A percentile compares a stretch with the other conserved stretches of the same genome.
Evolutionary conservation across 2,797 vertebrate species (phyloP).

Genomic region (Danio choprae): DNA sequence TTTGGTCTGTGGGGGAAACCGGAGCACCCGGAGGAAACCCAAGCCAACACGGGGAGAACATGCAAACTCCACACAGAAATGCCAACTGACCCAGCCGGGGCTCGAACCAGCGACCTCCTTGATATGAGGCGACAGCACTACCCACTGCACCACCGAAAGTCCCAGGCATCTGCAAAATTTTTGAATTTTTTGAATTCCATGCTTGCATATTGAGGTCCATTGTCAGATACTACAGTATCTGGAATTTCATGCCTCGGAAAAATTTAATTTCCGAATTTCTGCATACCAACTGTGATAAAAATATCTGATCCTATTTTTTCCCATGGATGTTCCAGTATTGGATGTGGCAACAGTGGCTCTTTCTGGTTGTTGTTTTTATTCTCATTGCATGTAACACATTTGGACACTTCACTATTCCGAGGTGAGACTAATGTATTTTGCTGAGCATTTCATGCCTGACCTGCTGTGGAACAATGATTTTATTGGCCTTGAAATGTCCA

Average conservation of each 20-base stretch:
- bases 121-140: too few relatives aligned
- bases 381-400: conserved; percentile 8
- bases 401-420: conserved; percentile 37
- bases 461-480: conserved; percentile 42
- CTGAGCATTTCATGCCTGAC: conserved; percentile 39
- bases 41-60: too few relatives aligned
- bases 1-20: too few relatives aligned
- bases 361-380: conserved; percentile 29
- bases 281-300: conserved; percentile 31
- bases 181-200: neutral
- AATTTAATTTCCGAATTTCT: conserved; percentile 40
- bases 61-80: too few relatives aligned
- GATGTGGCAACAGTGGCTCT: conserved; percentile 21
- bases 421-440: conserved; percentile 45
- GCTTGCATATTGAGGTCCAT: conserved; percentile 35
- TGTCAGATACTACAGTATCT: conserved; percentile 31
- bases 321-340: conserved; percentile 17
- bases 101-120: too few relatives aligned
- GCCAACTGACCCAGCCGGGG: too few relatives aligned
- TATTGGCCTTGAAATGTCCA: conserved; percentile 37
- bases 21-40: too few relatives aligned
- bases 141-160: too few relatives aligned
- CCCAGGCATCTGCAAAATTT: neutral
- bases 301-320: conserved; percentile 37
- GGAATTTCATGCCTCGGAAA: conserved; percentile 31